Evolutionary conservation across 2,113 vertebrate species (phyloP).

Genomic region (Notarius quadriscutis): DNA sequence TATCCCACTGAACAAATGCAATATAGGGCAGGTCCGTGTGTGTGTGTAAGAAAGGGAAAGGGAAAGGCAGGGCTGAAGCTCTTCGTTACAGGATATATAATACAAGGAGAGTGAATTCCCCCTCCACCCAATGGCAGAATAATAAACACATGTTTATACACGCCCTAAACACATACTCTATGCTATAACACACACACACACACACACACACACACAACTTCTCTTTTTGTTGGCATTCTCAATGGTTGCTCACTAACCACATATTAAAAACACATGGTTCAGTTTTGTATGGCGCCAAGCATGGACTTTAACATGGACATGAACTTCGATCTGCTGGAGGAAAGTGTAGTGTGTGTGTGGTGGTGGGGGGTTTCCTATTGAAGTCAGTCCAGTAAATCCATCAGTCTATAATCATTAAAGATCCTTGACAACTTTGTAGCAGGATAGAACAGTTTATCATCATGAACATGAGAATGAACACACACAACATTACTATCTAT

Average conservation of each 20-base stretch:
- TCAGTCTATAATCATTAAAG: slow-evolving; percentile 7
- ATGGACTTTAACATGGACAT: slow-evolving; percentile 17
- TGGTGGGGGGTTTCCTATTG: neutral
- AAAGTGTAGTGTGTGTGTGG: slow-evolving; percentile 11
- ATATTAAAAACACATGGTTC: slow-evolving; percentile 47
- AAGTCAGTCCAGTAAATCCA: neutral
- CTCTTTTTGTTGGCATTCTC: slow-evolving; percentile 19
- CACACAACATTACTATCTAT: slow-evolving; percentile 3
- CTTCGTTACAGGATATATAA: slow-evolving; percentile 35
- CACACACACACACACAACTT: neutral
- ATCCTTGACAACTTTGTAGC: neutral
- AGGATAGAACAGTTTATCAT: neutral
- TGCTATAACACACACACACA: slow-evolving; percentile 15
- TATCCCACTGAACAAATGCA: slow-evolving; percentile 25
- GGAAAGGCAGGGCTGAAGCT: slow-evolving; percentile 25
- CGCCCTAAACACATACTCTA: slow-evolving; percentile 4
- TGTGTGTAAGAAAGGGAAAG: neutral
- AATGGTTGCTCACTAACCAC: slow-evolving; percentile 9
- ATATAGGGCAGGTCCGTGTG: slow-evolving; percentile 4
- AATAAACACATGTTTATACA: slow-evolving; percentile 51
- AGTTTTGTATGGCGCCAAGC: slow-evolving; percentile 1
- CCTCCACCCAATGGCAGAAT: slow-evolving; percentile 21
- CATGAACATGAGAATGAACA: slow-evolving; percentile 1
- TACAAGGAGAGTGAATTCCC: slow-evolving; percentile 23
- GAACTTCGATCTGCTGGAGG: slow-evolving; percentile 20